phyloP scores from a whole-genome alignment of 2,888 invertebrate genomes.

The Heliconius aoede region DNA sequence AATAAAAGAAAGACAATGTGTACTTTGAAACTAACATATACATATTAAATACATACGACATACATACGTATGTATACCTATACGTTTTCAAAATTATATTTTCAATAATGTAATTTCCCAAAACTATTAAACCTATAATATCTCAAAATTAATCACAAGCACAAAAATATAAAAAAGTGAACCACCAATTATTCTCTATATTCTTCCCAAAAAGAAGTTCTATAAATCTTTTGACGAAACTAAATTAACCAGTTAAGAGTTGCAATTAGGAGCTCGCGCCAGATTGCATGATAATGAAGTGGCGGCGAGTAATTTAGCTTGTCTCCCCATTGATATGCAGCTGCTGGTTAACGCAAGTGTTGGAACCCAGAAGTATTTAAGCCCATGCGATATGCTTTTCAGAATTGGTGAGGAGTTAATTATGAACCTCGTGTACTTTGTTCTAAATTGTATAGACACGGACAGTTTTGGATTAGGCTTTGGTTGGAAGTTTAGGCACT shows the following conservation, averaged over 20 bases:
- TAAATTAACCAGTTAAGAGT: conserved; percentile 25
- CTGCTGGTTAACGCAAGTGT: conserved; percentile 29
- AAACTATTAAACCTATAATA: neutral
- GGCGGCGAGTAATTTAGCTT: conserved; percentile 35
- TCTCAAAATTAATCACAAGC: no score
- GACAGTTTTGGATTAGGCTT: neutral
- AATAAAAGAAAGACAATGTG: no score
- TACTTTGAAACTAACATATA: no score
- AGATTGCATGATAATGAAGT: conserved; percentile 38
- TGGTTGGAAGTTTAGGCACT: neutral
- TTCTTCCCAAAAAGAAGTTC: neutral
- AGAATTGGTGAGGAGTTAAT: conserved; percentile 15
- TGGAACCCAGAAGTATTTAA: conserved; percentile 31
- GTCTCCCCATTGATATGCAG: conserved; percentile 37
- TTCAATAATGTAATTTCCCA: no score
- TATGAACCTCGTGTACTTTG: neutral
- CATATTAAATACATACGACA: no score
- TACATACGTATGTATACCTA: no score
- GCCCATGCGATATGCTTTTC: conserved; percentile 21
- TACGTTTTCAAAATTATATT: no score
- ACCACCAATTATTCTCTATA: neutral
- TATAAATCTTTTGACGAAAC: conserved; percentile 19
- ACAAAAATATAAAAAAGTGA: no score
- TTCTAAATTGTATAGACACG: neutral
- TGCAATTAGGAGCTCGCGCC: conserved; percentile 35